Evolutionary conservation across 2,888 invertebrate species (phyloP), one percentile per base, ranked within the genome.

Genomic region (Hydrotaea diabolus): DNA sequence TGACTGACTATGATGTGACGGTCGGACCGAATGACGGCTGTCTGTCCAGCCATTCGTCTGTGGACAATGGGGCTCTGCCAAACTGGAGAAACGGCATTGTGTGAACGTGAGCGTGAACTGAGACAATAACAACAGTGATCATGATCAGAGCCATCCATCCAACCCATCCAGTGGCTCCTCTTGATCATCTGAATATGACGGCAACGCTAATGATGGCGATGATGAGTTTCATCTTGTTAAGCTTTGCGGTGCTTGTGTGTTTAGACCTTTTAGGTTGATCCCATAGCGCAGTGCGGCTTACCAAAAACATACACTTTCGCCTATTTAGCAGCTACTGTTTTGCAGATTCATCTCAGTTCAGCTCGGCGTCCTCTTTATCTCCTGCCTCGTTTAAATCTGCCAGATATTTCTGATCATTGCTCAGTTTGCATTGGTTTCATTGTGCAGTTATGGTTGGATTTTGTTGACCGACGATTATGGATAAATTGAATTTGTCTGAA

Each of bases 401-500:
- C 72, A 83, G 72, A 49, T 43, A 75, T 80, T 80, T 69, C 39
- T 53, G 5, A n/a, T n/a, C n/a, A n/a, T n/a, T n/a, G n/a, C n/a
- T 43, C 59, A 31, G 64, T 77, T 81, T 79, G 76, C 66, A 36
- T 39, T 39, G 39, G 1, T 39, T 13, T 39, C 39, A 39, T 69
- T 75, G 55, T 72, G 80, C 69, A 39, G 55, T 76, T 53, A 75
- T 64, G 23, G 77, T 23, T 66, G 43, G 49, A 43, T 46, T 11
- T 19, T 49, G 15, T 43, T 62, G 36, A 57, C 76, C 13, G n/a
- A n/a, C 53, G 69, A 66, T 77, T 66, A 71, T 77, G 86, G 86
- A 73, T 87, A 89, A 89, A 89, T 89, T 89, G 88, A 92, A 92
- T 92, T 92, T 90, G 89, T 91, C 89, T 88, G 88, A 87, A 87